Evolutionary conservation across 1,140 invertebrate genomes (phyloP).

Genomic region (Pseudomyrmex dendroicus): DNA sequence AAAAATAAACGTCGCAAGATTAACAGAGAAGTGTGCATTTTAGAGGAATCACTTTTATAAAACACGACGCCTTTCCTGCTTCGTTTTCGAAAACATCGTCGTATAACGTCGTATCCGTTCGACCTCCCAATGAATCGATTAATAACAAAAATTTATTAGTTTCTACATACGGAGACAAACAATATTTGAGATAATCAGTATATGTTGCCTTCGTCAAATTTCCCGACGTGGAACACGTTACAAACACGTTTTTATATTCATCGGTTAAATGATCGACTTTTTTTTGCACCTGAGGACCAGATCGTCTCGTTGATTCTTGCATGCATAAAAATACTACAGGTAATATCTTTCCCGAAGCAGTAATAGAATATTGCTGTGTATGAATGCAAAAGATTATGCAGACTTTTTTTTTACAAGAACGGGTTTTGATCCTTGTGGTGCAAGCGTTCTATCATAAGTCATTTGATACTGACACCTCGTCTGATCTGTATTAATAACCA

Average conservation of each 20-base stretch:
- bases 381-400: too few relatives aligned
- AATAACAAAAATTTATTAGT: slow-evolving; percentile 28
- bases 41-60: neutral
- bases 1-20: neutral
- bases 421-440: too few relatives aligned
- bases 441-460: too few relatives aligned
- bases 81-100: neutral
- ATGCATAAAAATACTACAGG: slow-evolving; percentile 49
- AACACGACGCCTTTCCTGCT: neutral
- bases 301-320: slow-evolving; percentile 45
- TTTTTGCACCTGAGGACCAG: slow-evolving; percentile 36
- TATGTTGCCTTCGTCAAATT: slow-evolving; percentile 43
- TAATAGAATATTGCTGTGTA: too few relatives aligned
- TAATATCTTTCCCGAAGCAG: neutral
- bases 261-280: slow-evolving; percentile 16
- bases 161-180: neutral
- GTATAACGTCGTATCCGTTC: slow-evolving; percentile 16
- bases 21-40: neutral
- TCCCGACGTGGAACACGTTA: slow-evolving; percentile 53
- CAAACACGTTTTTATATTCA: slow-evolving; percentile 46
- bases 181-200: neutral
- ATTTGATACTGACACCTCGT: too few relatives aligned
- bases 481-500: too few relatives aligned
- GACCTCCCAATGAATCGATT: slow-evolving; percentile 49
- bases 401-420: too few relatives aligned